phyloP scores from a whole-genome alignment of 2,113 vertebrate species.

The Amphiprion percula region DNA sequence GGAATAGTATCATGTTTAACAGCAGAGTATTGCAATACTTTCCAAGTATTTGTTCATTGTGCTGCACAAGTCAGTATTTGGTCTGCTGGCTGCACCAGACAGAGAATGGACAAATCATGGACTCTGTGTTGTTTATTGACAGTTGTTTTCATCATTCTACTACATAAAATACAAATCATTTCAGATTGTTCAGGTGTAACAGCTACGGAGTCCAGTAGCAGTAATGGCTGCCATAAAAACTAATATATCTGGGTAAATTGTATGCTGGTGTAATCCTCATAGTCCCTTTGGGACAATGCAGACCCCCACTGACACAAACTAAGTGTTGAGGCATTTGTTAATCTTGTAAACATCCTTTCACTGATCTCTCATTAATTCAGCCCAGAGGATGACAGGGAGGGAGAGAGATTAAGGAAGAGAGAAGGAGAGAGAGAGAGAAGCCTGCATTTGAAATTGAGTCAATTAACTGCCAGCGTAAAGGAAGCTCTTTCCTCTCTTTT shows the following conservation, averaged over 20 bases:
- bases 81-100: constrained; percentile 8
- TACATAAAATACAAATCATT: constrained; percentile 3
- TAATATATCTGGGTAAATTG: constrained; percentile 28
- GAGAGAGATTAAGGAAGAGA: constrained; percentile 17
- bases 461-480: constrained; percentile 50
- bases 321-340: constrained; percentile 70
- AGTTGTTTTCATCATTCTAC: neutral
- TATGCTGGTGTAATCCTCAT: constrained; percentile 48
- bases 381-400: constrained; percentile 58
- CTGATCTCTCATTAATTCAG: constrained; percentile 76
- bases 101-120: neutral
- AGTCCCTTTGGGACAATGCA: constrained; percentile 52
- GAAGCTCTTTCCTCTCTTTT: constrained; percentile 39
- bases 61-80: no score
- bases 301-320: constrained; percentile 47
- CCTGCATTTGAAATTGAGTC: constrained; percentile 53
- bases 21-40: no score
- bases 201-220: neutral
- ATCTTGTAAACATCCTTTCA: constrained; percentile 78
- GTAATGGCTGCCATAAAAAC: constrained; percentile 14
- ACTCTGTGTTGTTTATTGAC: constrained; percentile 5
- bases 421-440: constrained; percentile 4
- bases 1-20: no score
- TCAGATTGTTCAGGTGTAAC: constrained; percentile 6
- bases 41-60: no score